Base-by-base conservation (phyloP, 2,888 invertebrate species). In the Drosophila monieri region DNA sequence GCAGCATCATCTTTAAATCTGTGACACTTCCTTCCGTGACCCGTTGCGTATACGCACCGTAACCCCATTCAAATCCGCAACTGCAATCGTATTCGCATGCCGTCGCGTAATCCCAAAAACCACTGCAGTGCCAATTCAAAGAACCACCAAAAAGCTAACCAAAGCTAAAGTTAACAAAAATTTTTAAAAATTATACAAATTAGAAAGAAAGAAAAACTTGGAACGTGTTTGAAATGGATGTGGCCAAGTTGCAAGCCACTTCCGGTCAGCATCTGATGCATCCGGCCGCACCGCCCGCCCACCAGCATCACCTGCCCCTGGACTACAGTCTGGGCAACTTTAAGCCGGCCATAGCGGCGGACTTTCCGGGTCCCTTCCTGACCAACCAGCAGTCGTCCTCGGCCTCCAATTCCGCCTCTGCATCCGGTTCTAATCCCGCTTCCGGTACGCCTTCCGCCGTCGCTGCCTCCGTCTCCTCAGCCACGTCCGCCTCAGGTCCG, bases 281-380 rank as follows among this genome's bases (percentile, higher is more conserved):
- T 68, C 61, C 67, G 47, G 77, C 74, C 47, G 74, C 80, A 18
- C 74, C 80, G 58, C 80, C 70, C 58, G 64, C 73, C 64, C 89
- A 80, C 55, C 89, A 76, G 62, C 88, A 78, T 70, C 90, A 90
- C 74, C 80, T 90, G 80, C 90, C 90, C 61, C 77, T 90, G 59
- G 90, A 90, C 74, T 90, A 91, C 56, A 91, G 90, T 68, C 64
- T 90, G 75, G 91, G 91, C 41, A 90, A 90, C 74, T 90, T 90
- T 55, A 90, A 90, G 76, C 90, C 90, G 15, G 90, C 89, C 43
- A 89, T 90, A 49, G 91, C 86, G 43, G 74, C 85, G 15, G 90
- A 90, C 72, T 90, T 91, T 74, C 88, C 90, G n/a, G 87, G 80
- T 58, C 79, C 80, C 18, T 91, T 88, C 59, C 83, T 86, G 10